Conservation (phyloP, 2,888 invertebrate species). For the Sinhomidia bicolor region DNA sequence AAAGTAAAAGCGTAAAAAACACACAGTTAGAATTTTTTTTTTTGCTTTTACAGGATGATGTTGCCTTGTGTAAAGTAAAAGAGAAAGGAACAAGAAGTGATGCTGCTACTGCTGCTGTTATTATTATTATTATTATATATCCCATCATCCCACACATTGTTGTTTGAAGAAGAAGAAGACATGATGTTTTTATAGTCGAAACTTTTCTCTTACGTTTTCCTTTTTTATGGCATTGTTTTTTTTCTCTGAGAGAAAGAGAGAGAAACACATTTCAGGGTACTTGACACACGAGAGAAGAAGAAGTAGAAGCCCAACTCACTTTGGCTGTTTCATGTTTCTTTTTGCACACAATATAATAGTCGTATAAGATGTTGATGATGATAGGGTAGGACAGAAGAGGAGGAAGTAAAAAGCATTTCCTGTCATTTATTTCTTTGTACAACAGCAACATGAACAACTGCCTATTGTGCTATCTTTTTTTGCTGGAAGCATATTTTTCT, state of each 20-base stretch:
- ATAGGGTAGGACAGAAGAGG: too few relatives aligned
- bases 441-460: too few relatives aligned
- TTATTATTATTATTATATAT: not conserved
- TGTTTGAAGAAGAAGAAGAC: conserved; percentile 3
- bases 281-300: not conserved
- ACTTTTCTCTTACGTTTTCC: not conserved
- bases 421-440: too few relatives aligned
- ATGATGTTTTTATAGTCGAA: conserved; percentile 45
- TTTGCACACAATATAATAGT: not conserved
- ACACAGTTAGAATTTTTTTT: too few relatives aligned
- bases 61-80: not conserved
- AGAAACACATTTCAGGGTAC: conserved; percentile 35
- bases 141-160: not conserved
- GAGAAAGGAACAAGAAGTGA: not conserved
- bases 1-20: conserved; percentile 27
- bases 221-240: conserved; percentile 40
- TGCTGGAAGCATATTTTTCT: too few relatives aligned
- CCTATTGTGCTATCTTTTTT: too few relatives aligned
- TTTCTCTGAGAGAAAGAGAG: too few relatives aligned
- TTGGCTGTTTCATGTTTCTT: not conserved
- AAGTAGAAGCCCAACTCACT: too few relatives aligned
- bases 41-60: too few relatives aligned
- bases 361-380: too few relatives aligned
- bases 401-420: too few relatives aligned
- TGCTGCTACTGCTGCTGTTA: not conserved